These are phyloP conservation scores for Cetonia aurata DNA, from an alignment of 2,888 invertebrate species.

Conservation along the genomic window DNA sequence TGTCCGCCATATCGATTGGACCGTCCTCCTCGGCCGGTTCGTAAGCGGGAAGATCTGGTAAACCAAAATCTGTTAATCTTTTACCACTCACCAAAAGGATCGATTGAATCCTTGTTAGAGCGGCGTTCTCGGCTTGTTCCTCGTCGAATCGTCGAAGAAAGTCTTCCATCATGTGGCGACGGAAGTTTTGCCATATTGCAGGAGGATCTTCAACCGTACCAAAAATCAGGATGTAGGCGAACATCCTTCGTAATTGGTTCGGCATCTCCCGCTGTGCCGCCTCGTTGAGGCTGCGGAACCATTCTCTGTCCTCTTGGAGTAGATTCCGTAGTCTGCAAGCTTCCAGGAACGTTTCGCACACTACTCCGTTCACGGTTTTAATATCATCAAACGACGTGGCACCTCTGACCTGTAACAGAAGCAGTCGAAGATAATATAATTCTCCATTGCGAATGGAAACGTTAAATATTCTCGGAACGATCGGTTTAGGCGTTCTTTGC, in stretches of 20 bases:
- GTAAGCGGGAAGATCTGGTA: no score
- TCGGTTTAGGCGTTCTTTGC: no score
- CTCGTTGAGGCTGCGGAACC: constrained; percentile 43
- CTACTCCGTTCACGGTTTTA: constrained; percentile 53
- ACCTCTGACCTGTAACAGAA: constrained; percentile 52
- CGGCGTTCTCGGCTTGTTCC: background rate
- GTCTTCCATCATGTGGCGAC: background rate
- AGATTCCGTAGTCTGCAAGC: constrained; percentile 2
- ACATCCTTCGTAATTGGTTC: constrained; percentile 55
- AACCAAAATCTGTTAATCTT: background rate
- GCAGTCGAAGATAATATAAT: constrained; percentile 49
- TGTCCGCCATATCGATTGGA: no score
- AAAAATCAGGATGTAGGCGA: constrained; percentile 49
- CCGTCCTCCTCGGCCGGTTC: no score
- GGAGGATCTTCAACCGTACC: background rate
- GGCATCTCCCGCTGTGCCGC: constrained; percentile 53
- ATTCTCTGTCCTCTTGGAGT: constrained; percentile 17
- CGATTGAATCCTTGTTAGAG: background rate
- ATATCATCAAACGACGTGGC: constrained; percentile 55
- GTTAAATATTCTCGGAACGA: constrained; percentile 4
- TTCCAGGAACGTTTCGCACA: constrained; percentile 2
- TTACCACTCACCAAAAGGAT: background rate
- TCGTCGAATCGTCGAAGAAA: background rate
- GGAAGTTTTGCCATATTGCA: constrained; percentile 13
- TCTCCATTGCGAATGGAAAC: constrained; percentile 44